Evolutionary conservation across 2,888 invertebrate genomes (phyloP).

Genomic region (Dynastes hyllus): DNA sequence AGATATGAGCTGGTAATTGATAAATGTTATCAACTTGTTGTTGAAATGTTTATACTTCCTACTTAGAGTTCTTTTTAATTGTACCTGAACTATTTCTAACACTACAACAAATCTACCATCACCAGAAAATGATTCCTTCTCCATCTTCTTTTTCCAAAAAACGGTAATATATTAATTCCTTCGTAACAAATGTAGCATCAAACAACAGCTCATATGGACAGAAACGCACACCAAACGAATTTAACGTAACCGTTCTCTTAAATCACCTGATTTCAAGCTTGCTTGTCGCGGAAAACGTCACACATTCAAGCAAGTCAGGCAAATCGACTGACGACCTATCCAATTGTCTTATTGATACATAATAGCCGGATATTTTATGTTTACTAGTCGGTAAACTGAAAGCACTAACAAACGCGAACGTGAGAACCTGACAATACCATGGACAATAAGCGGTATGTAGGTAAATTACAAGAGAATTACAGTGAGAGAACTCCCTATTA

Average conservation of each 20-base stretch:
- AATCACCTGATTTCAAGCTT: not conserved
- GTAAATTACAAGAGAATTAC: not conserved
- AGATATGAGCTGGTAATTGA: too few species aligned
- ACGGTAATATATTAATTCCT: too few species aligned
- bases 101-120: too few species aligned
- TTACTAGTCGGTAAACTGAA: slow-evolving; percentile 40
- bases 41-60: too few species aligned
- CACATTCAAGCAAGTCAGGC: slow-evolving; percentile 29
- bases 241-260: not conserved
- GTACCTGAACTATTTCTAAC: too few species aligned
- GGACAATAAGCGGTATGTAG: not conserved
- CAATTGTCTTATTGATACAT: slow-evolving; percentile 48
- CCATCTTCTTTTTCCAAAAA: too few species aligned
- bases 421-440: slow-evolving; percentile 36
- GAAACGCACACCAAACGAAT: not conserved
- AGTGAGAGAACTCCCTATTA: too few species aligned
- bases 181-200: too few species aligned
- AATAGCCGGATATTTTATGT: slow-evolving; percentile 46
- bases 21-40: too few species aligned
- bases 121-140: too few species aligned
- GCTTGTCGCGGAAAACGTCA: slow-evolving; percentile 40
- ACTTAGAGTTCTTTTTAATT: too few species aligned
- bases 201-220: slow-evolving; percentile 3
- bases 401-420: slow-evolving; percentile 39
- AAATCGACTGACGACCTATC: slow-evolving; percentile 33